phyloP scores from a whole-genome alignment of 2,888 invertebrate genomes.

The Erebia epiphron region DNA sequence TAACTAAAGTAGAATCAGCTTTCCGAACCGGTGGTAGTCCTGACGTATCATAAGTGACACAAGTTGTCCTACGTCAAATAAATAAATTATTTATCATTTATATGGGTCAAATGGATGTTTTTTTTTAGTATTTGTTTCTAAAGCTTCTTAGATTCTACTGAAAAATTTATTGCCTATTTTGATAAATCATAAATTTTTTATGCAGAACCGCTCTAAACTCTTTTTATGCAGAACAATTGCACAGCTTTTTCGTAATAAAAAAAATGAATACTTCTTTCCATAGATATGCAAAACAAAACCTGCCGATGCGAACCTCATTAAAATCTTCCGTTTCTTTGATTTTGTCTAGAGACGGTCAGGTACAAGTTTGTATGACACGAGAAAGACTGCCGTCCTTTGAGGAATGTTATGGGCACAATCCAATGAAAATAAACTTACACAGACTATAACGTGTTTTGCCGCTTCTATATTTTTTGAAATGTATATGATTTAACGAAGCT shows the following conservation, averaged over 20 bases:
- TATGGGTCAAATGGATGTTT: not conserved
- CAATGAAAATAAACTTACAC: conserved; percentile 43
- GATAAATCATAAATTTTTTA: not conserved
- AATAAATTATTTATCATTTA: too few relatives aligned
- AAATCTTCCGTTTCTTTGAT: conserved; percentile 80
- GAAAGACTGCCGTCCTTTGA: conserved; percentile 62
- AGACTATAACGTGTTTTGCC: conserved; percentile 34
- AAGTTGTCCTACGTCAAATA: too few relatives aligned
- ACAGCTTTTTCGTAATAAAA: conserved; percentile 36
- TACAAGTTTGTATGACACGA: conserved; percentile 54
- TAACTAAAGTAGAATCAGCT: too few relatives aligned
- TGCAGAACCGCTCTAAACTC: not conserved
- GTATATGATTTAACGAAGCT: conserved; percentile 9
- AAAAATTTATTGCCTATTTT: not conserved
- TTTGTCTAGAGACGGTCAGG: conserved; percentile 74
- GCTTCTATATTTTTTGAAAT: conserved; percentile 23
- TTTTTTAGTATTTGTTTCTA: not conserved
- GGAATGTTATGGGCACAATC: conserved; percentile 49
- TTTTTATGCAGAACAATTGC: conserved; percentile 37
- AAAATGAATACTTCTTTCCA: conserved; percentile 41
- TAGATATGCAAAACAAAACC: conserved; percentile 68
- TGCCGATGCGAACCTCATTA: conserved; percentile 79
- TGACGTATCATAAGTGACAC: too few relatives aligned
- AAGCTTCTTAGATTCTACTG: not conserved
- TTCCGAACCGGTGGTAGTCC: too few relatives aligned